Conservation (phyloP, 2,797 vertebrate species). For the Thamnophis elegans region DNA sequence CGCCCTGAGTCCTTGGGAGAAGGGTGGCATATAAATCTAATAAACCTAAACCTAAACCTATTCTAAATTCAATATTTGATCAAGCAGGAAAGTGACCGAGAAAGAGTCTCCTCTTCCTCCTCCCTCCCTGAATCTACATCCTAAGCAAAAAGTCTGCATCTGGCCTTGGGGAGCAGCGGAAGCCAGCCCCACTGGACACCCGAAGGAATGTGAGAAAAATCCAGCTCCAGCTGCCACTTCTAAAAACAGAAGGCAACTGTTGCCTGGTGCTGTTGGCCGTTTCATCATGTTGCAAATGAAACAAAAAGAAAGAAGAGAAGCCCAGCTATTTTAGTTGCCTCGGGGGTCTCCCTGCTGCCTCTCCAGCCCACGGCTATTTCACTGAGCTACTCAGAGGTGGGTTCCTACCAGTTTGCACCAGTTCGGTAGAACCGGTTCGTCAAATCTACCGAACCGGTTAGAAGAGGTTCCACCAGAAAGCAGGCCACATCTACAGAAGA, state of each 20-base stretch:
- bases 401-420: too few relatives aligned
- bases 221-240: neutral
- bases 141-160: neutral
- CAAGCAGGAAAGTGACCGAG: neutral
- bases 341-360: neutral
- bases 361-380: neutral
- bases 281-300: neutral
- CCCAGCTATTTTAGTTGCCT: neutral
- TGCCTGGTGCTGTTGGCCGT: neutral
- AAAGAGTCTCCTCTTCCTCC: neutral
- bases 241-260: neutral
- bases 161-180: neutral
- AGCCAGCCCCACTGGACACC: neutral
- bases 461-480: too few relatives aligned
- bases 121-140: neutral
- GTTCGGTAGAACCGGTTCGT: too few relatives aligned
- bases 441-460: too few relatives aligned
- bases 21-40: too few relatives aligned
- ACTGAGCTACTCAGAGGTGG: too few relatives aligned
- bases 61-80: neutral
- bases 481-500: too few relatives aligned
- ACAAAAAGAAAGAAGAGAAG: neutral
- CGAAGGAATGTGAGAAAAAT: neutral
- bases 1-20: too few relatives aligned
- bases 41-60: too few relatives aligned